Base-by-base conservation (phyloP, 1,140 invertebrate species). In the Euglossa dilemma region DNA sequence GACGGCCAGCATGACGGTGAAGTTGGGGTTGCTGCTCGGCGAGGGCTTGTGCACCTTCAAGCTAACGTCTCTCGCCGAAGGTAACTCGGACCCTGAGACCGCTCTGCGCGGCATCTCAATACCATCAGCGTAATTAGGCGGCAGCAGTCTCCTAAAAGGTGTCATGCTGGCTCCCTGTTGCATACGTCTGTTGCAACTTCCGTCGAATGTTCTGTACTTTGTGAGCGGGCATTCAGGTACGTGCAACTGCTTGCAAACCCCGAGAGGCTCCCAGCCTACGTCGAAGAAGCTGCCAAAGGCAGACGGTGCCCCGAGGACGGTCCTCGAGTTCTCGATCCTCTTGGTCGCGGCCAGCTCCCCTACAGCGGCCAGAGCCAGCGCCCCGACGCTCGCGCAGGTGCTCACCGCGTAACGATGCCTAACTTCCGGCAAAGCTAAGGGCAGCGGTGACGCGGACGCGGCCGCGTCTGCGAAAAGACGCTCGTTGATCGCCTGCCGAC, bases 1-100 rank as follows among this genome's bases (percentile, higher is more conserved):
- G 16, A 97, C 97, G 0, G 97, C 97, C 66, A 97, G 89, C 96
- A 98, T 97, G 0, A 97, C 97, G 0, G 97, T 97, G 89, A 97
- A 97, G 54, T 96, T 94, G 0, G 96, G 95, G 92, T 97, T 97
- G 47, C 95, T 95, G 54, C 95, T 95, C 83, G 97, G 96, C 75
- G 95, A 95, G 0, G 97, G 96, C 12, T 96, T 93, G 92, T 97
- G 97, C 1, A 97, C 95, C 45, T 95, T 95, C 0, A 97, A 90
- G 85, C 97, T 98, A 9, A 98, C 95, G 85, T 96, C 95, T 36
- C 97, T 94, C 0, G 97, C 96, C 5, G 97, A 96, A 0, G 97
- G 97, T 66, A 98, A 90, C 0, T 91, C 80, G 0, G 87, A 89
- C 0, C 96, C 96, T 72, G 95, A 93, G 20, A 93, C 93, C 0